Evolutionary conservation across 2,797 vertebrate species (phyloP).

Genomic region (Pagetopsis macropterus): DNA sequence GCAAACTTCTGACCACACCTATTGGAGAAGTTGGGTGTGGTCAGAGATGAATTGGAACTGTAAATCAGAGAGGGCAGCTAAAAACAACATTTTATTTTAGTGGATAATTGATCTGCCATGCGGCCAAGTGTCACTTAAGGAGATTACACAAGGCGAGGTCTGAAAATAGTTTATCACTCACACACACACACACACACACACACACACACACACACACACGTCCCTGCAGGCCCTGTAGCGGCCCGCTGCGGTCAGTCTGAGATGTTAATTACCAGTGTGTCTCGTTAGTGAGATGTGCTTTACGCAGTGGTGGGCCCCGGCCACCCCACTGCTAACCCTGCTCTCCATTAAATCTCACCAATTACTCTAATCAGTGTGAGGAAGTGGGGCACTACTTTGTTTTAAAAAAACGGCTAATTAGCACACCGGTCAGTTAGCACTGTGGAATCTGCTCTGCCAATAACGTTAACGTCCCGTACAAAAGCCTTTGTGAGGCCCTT

Average conservation of each 20-base stretch:
- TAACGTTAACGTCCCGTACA: conserved; percentile 7
- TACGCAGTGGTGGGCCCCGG: conserved; percentile 75
- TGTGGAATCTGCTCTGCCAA: conserved; percentile 33
- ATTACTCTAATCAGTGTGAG: conserved; percentile 83
- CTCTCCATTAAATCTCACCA: conserved; percentile 81
- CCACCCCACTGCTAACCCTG: conserved; percentile 74
- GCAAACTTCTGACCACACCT: neutral
- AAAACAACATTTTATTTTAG: neutral
- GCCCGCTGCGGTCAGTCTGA: conserved; percentile 69
- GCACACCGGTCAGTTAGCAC: conserved; percentile 65
- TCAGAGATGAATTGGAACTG: neutral
- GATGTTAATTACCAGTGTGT: conserved; percentile 76
- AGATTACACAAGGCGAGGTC: conserved; percentile 14
- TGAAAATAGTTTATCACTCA: conserved; percentile 53
- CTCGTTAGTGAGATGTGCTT: conserved; percentile 81
- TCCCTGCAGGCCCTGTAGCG: conserved; percentile 58
- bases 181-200: conserved; percentile 41
- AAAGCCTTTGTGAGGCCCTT: conserved; percentile 15
- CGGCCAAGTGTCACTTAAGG: conserved; percentile 19
- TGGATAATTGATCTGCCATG: neutral
- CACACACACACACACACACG: conserved; percentile 46
- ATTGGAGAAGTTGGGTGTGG: neutral
- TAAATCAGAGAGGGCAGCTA: neutral
- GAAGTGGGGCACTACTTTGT: conserved; percentile 70
- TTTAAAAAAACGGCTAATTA: conserved; percentile 77